These are phyloP conservation scores for Rhynchopsitta pachyrhyncha DNA, from an alignment of 2,113 vertebrate species.

Conservation along the genomic window DNA sequence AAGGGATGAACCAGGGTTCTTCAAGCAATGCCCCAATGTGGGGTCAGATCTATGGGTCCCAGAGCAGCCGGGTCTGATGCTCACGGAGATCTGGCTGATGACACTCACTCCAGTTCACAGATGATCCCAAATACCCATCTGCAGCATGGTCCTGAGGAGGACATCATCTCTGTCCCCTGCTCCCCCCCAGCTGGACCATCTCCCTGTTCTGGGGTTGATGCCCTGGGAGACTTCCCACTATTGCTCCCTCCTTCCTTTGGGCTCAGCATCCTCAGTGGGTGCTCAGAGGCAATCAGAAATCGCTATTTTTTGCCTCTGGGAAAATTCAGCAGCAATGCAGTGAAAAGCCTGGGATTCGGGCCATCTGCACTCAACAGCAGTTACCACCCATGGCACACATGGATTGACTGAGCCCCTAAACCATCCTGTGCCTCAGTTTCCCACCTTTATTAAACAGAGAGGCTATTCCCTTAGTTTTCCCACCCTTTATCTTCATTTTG, in stretches of 20 bases:
- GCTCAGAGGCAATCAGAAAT: conserved; percentile 35
- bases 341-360: background rate
- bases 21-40: background rate
- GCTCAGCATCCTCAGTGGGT: conserved; percentile 4
- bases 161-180: background rate
- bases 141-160: background rate
- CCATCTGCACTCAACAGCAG: background rate
- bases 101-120: background rate
- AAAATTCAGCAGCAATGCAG: conserved; percentile 38
- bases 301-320: conserved; percentile 26
- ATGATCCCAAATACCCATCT: background rate
- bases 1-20: background rate
- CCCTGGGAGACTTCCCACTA: background rate
- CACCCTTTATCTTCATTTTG: background rate
- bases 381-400: background rate
- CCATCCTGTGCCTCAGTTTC: background rate
- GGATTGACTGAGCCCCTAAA: background rate
- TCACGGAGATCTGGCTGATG: background rate
- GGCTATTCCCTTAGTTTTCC: background rate
- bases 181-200: background rate
- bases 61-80: background rate
- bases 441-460: background rate
- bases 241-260: background rate
- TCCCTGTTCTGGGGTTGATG: background rate
- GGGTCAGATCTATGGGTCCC: background rate